A percentile compares a stretch with the other conserved stretches of the same genome.
Conservation (phyloP, 2,113 vertebrate species). For the Microtus ochrogaster region DNA sequence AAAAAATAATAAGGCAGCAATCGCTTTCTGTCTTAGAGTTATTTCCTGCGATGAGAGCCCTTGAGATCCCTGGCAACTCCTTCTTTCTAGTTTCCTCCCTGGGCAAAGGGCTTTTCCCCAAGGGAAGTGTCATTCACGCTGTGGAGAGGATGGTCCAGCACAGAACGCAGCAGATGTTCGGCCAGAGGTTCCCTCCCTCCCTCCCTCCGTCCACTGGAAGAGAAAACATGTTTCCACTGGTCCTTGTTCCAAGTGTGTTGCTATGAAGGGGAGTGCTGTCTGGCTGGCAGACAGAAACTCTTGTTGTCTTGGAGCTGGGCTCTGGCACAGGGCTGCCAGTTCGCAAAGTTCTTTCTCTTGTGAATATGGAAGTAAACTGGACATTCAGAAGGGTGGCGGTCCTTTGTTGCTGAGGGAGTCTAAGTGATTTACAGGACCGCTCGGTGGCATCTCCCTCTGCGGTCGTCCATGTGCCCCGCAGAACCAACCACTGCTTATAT, state of each 20-base stretch:
- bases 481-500: background rate
- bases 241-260: slow-evolving; percentile 1
- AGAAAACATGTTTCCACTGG: slow-evolving; percentile 57
- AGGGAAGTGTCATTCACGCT: slow-evolving; percentile 69
- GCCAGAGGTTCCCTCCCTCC: slow-evolving; percentile 60
- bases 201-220: slow-evolving; percentile 34
- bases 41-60: slow-evolving; percentile 75
- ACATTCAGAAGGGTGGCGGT: background rate
- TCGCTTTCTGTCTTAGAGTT: slow-evolving; percentile 70
- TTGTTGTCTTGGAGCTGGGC: slow-evolving; percentile 38
- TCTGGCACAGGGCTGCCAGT: background rate
- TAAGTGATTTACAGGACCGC: background rate
- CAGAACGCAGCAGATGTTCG: slow-evolving; percentile 36
- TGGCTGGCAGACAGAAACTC: background rate
- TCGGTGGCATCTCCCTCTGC: background rate
- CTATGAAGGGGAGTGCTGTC: background rate
- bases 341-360: slow-evolving; percentile 13
- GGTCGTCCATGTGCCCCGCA: background rate
- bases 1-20: slow-evolving; percentile 75
- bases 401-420: background rate
- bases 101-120: slow-evolving; percentile 62
- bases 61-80: slow-evolving; percentile 70
- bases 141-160: background rate
- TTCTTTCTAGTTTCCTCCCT: slow-evolving; percentile 67
- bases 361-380: background rate